Evolutionary conservation across 1,140 invertebrate genomes (phyloP).

Genomic region (Drosophila miranda): DNA sequence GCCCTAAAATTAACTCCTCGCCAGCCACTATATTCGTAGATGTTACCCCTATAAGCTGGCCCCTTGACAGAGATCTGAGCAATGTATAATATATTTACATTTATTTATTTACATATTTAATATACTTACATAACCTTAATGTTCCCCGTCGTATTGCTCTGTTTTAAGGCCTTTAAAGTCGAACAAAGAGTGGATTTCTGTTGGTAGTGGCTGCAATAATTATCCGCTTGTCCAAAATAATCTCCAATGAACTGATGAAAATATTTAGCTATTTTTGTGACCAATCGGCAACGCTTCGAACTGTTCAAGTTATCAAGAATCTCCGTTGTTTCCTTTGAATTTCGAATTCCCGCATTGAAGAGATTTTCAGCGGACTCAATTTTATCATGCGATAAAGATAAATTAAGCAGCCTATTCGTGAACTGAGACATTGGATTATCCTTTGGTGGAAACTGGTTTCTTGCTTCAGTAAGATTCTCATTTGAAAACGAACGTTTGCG

Average conservation of each 20-base stretch:
- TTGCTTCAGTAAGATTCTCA: neutral
- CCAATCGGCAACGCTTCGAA: conserved; percentile 30
- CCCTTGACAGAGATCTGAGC: conserved; percentile 11
- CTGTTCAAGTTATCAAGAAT: conserved; percentile 18
- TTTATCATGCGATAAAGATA: conserved; percentile 5
- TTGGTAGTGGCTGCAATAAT: conserved; percentile 13
- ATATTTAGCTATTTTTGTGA: conserved; percentile 9
- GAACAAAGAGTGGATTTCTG: conserved; percentile 29
- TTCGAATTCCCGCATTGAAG: neutral
- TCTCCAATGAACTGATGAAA: conserved; percentile 39
- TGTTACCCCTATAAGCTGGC: conserved; percentile 25
- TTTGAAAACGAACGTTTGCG: neutral
- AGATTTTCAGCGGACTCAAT: conserved; percentile 19
- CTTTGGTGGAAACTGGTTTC: neutral
- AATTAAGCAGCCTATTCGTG: conserved; percentile 19
- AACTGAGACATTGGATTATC: conserved; percentile 32
- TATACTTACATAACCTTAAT: conserved; percentile 32
- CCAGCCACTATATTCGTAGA: conserved; percentile 11
- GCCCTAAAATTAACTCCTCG: conserved; percentile 24
- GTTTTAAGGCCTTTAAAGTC: conserved; percentile 18
- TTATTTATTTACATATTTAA: too few relatives aligned
- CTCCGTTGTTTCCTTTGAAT: neutral
- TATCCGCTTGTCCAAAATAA: conserved; percentile 21
- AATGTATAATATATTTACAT: neutral
- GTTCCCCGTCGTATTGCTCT: conserved; percentile 21